Evolutionary conservation across 2,888 invertebrate species (phyloP).

Genomic region (Andrena haemorrhoa): DNA sequence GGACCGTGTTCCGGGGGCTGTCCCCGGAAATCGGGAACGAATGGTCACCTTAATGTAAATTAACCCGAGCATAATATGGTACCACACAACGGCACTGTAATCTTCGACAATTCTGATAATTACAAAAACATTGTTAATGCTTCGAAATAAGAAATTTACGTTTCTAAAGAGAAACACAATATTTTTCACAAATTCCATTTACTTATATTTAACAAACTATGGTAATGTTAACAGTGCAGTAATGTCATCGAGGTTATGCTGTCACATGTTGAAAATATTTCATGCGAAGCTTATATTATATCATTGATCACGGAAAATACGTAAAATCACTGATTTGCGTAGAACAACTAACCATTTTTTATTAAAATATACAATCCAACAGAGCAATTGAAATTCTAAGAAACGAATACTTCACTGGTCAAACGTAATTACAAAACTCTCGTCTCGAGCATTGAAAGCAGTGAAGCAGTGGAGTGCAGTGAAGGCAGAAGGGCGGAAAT

Average conservation of each 20-base stretch:
- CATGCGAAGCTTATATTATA: neutral
- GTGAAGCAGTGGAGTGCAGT: no score
- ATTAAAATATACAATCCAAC: conserved; percentile 9
- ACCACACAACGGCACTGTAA: neutral
- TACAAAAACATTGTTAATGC: neutral
- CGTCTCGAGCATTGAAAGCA: neutral
- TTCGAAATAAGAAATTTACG: neutral
- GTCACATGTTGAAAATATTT: conserved; percentile 61
- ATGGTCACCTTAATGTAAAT: neutral
- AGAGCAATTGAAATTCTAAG: conserved; percentile 12
- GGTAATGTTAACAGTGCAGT: conserved; percentile 6
- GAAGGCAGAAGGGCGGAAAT: no score
- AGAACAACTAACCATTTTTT: conserved; percentile 58
- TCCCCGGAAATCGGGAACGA: no score
- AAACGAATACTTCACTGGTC: conserved; percentile 16
- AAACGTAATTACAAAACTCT: conserved; percentile 12
- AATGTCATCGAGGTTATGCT: conserved; percentile 66
- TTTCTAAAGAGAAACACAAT: neutral
- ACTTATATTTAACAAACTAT: neutral
- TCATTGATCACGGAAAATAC: neutral
- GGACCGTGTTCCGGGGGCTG: no score
- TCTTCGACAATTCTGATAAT: neutral
- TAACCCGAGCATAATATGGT: neutral
- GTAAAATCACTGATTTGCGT: neutral
- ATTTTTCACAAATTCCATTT: neutral